Evolutionary conservation across 2,888 invertebrate species (phyloP).

Genomic region (Eudemis profundana): DNA sequence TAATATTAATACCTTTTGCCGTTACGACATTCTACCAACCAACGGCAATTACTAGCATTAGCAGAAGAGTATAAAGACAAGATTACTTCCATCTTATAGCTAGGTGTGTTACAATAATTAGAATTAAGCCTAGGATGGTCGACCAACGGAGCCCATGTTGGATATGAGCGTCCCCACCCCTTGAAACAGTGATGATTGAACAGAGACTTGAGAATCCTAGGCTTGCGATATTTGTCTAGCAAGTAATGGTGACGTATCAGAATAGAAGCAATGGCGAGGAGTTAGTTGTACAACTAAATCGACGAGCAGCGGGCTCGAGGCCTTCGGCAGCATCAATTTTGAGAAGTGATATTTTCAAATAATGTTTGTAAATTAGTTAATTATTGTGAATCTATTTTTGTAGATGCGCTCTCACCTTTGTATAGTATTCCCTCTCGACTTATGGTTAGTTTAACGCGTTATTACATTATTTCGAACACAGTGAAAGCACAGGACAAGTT

Average conservation of each 20-base stretch:
- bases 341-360: slow-evolving; percentile 71
- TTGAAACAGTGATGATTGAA: slow-evolving; percentile 13
- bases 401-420: slow-evolving; percentile 57
- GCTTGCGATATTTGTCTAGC: slow-evolving; percentile 40
- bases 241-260: slow-evolving; percentile 36
- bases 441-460: slow-evolving; percentile 49
- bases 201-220: slow-evolving; percentile 33
- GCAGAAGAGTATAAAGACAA: slow-evolving; percentile 25
- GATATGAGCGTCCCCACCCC: slow-evolving; percentile 30
- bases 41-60: slow-evolving; percentile 34
- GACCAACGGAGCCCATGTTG: slow-evolving; percentile 16
- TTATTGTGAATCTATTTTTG: slow-evolving; percentile 64
- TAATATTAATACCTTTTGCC: slow-evolving; percentile 22
- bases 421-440: slow-evolving; percentile 55
- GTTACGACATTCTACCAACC: slow-evolving; percentile 18
- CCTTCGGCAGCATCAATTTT: slow-evolving; percentile 64
- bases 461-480: slow-evolving; percentile 51
- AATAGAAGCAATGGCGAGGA: slow-evolving; percentile 26
- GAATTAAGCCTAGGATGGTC: slow-evolving; percentile 39
- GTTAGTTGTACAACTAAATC: slow-evolving; percentile 3
- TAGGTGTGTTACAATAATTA: slow-evolving; percentile 43
- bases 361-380: slow-evolving; percentile 58
- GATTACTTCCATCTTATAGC: slow-evolving; percentile 30
- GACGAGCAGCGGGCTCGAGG: slow-evolving; percentile 53
- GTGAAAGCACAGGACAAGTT: slow-evolving; percentile 61